Evolutionary conservation across 2,888 invertebrate genomes (phyloP).

Genomic region (Drosophila atripex): DNA sequence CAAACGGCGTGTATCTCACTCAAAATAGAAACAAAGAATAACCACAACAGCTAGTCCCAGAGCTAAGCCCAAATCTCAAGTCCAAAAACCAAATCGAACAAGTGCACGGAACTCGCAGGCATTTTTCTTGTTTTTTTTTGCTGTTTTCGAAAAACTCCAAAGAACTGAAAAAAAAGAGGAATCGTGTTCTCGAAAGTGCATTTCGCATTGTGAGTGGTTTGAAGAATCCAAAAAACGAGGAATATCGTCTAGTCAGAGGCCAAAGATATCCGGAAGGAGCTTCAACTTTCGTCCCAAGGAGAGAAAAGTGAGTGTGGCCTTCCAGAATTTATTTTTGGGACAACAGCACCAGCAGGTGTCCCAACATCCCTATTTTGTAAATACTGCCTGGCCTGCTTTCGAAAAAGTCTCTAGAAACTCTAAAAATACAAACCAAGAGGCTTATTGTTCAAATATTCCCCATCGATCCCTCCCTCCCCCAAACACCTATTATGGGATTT

Average conservation of each 20-base stretch:
- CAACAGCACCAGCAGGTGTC: not conserved
- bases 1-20: slow-evolving; percentile 69
- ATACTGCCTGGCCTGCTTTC: not conserved
- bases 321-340: not conserved
- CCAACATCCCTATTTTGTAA: not conserved
- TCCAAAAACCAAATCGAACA: not conserved
- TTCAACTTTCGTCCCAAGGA: not conserved
- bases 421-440: not conserved
- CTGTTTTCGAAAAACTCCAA: slow-evolving; percentile 13
- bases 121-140: slow-evolving; percentile 46
- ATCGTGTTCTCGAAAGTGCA: slow-evolving; percentile 20
- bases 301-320: not conserved
- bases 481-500: not conserved
- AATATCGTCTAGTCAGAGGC: not conserved
- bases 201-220: slow-evolving; percentile 41
- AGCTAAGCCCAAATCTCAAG: slow-evolving; percentile 17
- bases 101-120: slow-evolving; percentile 1
- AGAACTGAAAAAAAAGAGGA: slow-evolving; percentile 7
- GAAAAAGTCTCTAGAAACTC: not conserved
- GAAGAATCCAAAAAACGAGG: not conserved
- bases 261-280: slow-evolving; percentile 21
- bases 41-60: slow-evolving; percentile 24
- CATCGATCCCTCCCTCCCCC: not conserved
- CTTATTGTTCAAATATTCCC: not conserved
- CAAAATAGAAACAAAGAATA: slow-evolving; percentile 15